Conservation (phyloP, 2,888 invertebrate species). For the Calameuta filiformis region DNA sequence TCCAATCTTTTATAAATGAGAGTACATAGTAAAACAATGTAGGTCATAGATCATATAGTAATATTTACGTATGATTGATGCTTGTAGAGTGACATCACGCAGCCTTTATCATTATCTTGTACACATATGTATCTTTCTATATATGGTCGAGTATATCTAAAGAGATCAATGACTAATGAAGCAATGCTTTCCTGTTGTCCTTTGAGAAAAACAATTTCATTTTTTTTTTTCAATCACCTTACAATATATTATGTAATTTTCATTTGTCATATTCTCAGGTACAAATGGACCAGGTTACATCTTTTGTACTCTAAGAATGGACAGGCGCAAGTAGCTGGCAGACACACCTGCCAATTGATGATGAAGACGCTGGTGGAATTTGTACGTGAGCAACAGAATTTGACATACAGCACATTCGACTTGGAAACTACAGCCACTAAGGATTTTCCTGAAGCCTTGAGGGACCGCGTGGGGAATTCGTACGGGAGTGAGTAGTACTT, state of each 20-base stretch:
- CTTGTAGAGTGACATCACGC: neutral
- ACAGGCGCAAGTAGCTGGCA: conserved; percentile 75
- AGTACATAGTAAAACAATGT: neutral
- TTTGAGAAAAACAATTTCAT: neutral
- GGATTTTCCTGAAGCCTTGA: conserved; percentile 58
- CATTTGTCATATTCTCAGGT: conserved; percentile 66
- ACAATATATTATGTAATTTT: neutral
- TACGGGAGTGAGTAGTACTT: conserved; percentile 69
- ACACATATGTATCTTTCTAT: neutral
- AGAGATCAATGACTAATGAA: neutral
- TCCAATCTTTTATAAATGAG: neutral
- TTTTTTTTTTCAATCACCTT: neutral
- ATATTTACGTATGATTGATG: neutral
- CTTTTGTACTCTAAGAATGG: conserved; percentile 82
- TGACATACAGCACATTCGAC: conserved; percentile 72
- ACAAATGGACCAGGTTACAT: conserved; percentile 78
- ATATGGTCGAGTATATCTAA: neutral
- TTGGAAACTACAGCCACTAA: conserved; percentile 62
- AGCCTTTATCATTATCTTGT: neutral
- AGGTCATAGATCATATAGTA: neutral
- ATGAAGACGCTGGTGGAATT: conserved; percentile 78
- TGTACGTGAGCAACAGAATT: conserved; percentile 64
- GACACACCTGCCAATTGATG: conserved; percentile 80
- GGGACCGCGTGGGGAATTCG: conserved; percentile 68
- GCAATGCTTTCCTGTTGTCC: neutral